A percentile compares a stretch with the other conserved stretches of the same genome.
Conservation (phyloP, 2,113 vertebrate species). For the Corynorhinus townsendii region DNA sequence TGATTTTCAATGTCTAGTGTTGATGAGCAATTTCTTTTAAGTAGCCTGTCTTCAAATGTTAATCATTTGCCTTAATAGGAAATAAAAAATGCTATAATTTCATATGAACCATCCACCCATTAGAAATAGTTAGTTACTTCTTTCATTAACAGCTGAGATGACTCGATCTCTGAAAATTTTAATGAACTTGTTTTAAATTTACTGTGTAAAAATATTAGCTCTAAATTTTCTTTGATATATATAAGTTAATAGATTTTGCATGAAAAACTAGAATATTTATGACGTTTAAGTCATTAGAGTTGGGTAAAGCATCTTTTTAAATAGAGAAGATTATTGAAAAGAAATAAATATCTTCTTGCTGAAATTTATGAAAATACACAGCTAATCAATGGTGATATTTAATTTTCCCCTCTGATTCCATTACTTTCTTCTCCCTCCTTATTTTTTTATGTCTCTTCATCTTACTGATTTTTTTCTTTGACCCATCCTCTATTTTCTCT, state of each 20-base stretch:
- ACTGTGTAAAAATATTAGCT: conserved; percentile 44
- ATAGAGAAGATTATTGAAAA: conserved; percentile 44
- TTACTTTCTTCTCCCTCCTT: not conserved
- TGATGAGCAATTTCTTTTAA: conserved; percentile 46
- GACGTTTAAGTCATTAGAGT: conserved; percentile 37
- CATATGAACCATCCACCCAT: not conserved
- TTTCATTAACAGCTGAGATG: not conserved
- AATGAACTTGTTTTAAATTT: conserved; percentile 45
- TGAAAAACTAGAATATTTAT: conserved; percentile 48
- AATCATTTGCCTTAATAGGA: not conserved
- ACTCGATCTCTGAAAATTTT: not conserved
- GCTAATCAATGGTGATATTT: not conserved
- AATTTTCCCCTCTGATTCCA: not conserved
- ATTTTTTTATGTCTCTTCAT: not conserved
- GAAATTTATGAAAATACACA: conserved; percentile 14
- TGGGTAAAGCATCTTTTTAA: conserved; percentile 38
- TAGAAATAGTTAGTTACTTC: conserved; percentile 23
- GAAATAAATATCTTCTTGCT: conserved; percentile 48
- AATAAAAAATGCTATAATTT: not conserved
- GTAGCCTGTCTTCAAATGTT: not conserved
- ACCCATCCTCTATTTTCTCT: not conserved
- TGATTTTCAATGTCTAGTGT: conserved; percentile 35
- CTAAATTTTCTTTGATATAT: conserved; percentile 59
- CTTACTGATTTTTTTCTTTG: not conserved
- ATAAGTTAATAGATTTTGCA: conserved; percentile 30